phyloP scores from a whole-genome alignment of 2,113 vertebrate species.

The Oryzias melastigma region DNA sequence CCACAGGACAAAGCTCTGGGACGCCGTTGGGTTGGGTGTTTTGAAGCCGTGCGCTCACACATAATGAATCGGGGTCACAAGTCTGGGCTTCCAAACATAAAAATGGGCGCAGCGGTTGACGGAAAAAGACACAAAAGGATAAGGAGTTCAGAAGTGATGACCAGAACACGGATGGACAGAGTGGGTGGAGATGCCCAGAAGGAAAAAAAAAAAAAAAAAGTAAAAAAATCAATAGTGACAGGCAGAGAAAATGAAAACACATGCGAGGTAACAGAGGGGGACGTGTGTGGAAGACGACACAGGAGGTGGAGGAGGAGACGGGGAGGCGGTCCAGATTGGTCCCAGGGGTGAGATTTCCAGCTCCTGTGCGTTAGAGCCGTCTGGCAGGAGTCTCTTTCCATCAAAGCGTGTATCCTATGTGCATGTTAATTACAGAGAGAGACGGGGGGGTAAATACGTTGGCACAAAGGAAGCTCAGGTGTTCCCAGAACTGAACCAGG shows the following conservation, averaged over 20 bases:
- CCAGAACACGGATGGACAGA: neutral
- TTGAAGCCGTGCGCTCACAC: conserved; percentile 31
- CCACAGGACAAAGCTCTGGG: neutral
- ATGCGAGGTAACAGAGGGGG: conserved; percentile 16
- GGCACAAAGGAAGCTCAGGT: conserved; percentile 61
- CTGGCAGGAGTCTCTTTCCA: conserved; percentile 54
- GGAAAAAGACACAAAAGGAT: neutral
- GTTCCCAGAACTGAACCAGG: conserved; percentile 51
- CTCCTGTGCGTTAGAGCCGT: conserved; percentile 43
- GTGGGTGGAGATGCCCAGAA: neutral
- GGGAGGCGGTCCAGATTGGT: conserved; percentile 33
- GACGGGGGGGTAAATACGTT: conserved; percentile 20
- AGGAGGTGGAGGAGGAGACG: neutral
- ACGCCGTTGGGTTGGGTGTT: neutral
- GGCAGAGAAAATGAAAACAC: conserved; percentile 19
- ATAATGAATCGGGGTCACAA: conserved; percentile 8
- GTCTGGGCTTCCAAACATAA: conserved; percentile 6
- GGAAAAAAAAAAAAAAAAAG: conserved; percentile 23
- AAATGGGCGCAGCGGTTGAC: conserved; percentile 3
- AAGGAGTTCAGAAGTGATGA: conserved; percentile 13
- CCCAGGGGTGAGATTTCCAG: conserved; percentile 57
- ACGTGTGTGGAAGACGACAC: conserved; percentile 31
- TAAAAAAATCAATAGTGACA: conserved; percentile 45
- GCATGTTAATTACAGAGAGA: conserved; percentile 61
- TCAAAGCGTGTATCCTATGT: conserved; percentile 54